Evolutionary conservation across 1,140 invertebrate genomes (phyloP), one percentile per base, ranked within the genome.

Genomic region (Samia ricini): DNA sequence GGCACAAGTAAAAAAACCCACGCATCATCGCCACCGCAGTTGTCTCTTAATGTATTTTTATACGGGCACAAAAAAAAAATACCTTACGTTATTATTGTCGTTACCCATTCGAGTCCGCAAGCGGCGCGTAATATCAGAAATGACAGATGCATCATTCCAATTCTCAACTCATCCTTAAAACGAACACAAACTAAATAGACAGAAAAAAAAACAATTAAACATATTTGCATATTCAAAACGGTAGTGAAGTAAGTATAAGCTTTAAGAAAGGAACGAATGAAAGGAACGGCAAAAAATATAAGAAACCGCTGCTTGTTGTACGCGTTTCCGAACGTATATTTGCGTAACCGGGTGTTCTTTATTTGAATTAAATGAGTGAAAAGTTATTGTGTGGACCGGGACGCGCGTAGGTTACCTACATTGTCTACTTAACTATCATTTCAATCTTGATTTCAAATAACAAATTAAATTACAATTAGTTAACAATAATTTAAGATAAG

Each of bases 61-160:
- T 57, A 55, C 52, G 33, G 52, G 29, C 36, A 18, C 36, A 50
- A 26, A 65, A 74, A 26, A 65, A 74, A 79, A 70, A 62, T 20
- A 42, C 33, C 33, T 12, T 15, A 74, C 62, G n/a, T 74, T 72
- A 75, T 77, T 74, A 75, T 71, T 59, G 29, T 69, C 59, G 56
- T 70, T 64, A 72, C 71, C 61, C 68, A 42, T 42, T 42, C 33
- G 33, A 42, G 33, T 42, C 33, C 33, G 33, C 33, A 42, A 42
- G 33, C 33, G 33, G 58, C 66, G 67, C 83, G 78, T 85, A 86
- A 86, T 84, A 86, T 81, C 73, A 72, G 26, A 79, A 82, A 86
- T 84, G 83, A 85, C 85, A 88, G 85, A 88, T 88, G 85, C 78
- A 71, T 82, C 80, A 85, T 71, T 71, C 65, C 62, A 33, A 66